Percentiles rank a stretch among this genome's conserved stretches.
Conservation (phyloP, 2,113 vertebrate species). For the Cynocephalus volans region DNA sequence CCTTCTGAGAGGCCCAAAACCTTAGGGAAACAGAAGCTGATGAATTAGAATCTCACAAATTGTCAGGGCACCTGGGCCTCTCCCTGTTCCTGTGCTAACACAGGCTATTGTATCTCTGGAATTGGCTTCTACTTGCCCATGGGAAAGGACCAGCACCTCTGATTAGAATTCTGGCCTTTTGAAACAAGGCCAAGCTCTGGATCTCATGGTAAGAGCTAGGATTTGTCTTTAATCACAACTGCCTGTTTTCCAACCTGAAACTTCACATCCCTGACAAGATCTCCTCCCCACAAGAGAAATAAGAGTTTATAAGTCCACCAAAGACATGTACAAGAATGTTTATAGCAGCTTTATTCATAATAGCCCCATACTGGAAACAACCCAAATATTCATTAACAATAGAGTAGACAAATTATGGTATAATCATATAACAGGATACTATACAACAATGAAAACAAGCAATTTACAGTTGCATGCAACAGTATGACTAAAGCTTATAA, state of each 20-base stretch:
- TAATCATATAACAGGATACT: background rate
- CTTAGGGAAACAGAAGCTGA: constrained; percentile 83
- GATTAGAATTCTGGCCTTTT: constrained; percentile 43
- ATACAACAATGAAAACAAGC: background rate
- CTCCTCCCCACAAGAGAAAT: background rate
- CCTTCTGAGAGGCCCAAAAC: constrained; percentile 90
- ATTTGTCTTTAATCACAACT: constrained; percentile 29
- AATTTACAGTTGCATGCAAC: background rate
- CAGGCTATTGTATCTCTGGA: background rate
- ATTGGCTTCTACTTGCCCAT: background rate
- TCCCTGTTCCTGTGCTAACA: background rate
- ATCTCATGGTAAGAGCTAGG: background rate
- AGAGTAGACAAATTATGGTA: background rate
- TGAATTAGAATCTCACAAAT: constrained; percentile 35
- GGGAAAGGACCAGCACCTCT: background rate
- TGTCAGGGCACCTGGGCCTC: background rate
- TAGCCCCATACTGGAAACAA: background rate
- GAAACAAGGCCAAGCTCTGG: background rate
- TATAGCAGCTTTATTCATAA: constrained; percentile 12
- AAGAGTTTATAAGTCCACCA: background rate
- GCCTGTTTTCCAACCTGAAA: constrained; percentile 31
- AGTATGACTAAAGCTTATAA: constrained; percentile 52
- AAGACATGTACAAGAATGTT: background rate
- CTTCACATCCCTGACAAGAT: background rate
- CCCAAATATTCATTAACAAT: background rate